Evolutionary conservation across 2,888 invertebrate species (phyloP).

Genomic region (Trachelus troglodyta): DNA sequence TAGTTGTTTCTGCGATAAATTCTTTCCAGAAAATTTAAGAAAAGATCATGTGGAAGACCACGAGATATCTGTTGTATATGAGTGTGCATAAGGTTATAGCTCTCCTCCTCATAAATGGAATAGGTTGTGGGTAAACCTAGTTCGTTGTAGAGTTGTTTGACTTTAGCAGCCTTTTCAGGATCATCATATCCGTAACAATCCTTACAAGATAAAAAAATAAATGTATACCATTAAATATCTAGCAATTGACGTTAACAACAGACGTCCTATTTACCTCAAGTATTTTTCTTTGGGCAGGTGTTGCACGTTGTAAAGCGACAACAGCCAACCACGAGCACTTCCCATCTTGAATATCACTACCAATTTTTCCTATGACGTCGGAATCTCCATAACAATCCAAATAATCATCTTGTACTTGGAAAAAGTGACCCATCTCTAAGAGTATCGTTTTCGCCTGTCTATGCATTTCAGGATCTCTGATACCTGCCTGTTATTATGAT

Average conservation of each 20-base stretch:
- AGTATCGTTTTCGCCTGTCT: slow-evolving; percentile 87
- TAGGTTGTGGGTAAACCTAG: slow-evolving; percentile 81
- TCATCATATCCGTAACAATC: slow-evolving; percentile 82
- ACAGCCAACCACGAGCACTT: slow-evolving; percentile 97
- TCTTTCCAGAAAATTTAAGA: slow-evolving; percentile 84
- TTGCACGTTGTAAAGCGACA: slow-evolving; percentile 85
- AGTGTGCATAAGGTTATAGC: slow-evolving; percentile 82
- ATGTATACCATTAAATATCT: not conserved
- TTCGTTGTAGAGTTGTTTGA: slow-evolving; percentile 83
- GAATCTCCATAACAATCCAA: slow-evolving; percentile 92
- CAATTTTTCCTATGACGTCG: slow-evolving; percentile 86
- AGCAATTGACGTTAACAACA: slow-evolving; percentile 1
- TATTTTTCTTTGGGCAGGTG: slow-evolving; percentile 76
- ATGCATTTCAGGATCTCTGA: slow-evolving; percentile 82
- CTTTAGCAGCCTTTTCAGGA: slow-evolving; percentile 73
- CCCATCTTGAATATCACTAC: slow-evolving; percentile 93
- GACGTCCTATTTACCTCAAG: slow-evolving; percentile 69
- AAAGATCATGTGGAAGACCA: slow-evolving; percentile 83
- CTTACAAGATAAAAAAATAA: slow-evolving; percentile 23
- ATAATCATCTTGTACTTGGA: slow-evolving; percentile 92
- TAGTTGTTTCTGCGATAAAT: slow-evolving; percentile 80
- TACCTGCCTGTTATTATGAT: slow-evolving; percentile 66
- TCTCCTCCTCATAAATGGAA: slow-evolving; percentile 84
- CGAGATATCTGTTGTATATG: slow-evolving; percentile 88
- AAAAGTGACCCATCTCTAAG: slow-evolving; percentile 94